Percentiles rank a stretch among this genome's conserved stretches.
Conservation (phyloP, 1,140 invertebrate genomes). For the Anastatus disparis region DNA sequence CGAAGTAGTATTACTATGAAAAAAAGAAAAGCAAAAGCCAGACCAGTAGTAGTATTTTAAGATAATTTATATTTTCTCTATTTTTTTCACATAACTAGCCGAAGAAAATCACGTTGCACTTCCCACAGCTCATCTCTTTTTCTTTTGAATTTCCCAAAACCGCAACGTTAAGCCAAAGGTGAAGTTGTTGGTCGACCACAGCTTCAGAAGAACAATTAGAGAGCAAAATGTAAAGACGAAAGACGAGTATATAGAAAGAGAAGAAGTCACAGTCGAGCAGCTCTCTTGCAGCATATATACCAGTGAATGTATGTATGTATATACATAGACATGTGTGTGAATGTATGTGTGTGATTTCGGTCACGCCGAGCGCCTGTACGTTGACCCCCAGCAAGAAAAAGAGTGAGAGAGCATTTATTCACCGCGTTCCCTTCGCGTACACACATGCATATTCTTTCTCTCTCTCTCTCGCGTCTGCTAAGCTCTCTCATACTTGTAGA, state of each 20-base stretch:
- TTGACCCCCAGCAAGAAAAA: conserved; percentile 59
- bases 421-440: conserved; percentile 37
- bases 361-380: conserved; percentile 65
- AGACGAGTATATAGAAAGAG: conserved; percentile 35
- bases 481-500: neutral
- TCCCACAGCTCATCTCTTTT: no score
- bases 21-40: no score
- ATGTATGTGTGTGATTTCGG: conserved; percentile 64
- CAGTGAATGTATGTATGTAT: neutral
- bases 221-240: conserved; percentile 50
- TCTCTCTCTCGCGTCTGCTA: no score
- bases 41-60: no score
- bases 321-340: neutral
- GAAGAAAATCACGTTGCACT: no score
- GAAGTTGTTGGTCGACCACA: no score
- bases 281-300: conserved; percentile 53
- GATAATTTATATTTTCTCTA: no score
- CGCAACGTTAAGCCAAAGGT: conserved; percentile 13
- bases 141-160: conserved; percentile 14
- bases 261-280: conserved; percentile 60
- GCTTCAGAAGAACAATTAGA: conserved; percentile 50
- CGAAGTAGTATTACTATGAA: no score
- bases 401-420: conserved; percentile 53
- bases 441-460: neutral
- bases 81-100: no score